Conservation (phyloP, 1,140 invertebrate genomes). For the Ectropis grisescens region DNA sequence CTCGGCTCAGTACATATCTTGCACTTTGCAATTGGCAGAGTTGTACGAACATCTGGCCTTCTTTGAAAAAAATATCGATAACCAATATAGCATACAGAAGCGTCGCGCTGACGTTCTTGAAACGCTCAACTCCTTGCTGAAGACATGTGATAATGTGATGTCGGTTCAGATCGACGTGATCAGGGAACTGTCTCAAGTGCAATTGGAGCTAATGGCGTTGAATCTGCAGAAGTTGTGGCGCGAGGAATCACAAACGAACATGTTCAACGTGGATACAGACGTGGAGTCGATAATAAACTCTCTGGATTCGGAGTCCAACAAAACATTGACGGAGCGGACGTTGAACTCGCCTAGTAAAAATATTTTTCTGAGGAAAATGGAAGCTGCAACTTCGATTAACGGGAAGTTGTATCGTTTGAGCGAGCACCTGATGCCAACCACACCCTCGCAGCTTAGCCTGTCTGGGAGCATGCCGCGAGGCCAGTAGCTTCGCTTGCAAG, state of each 20-base stretch:
- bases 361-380: conserved; percentile 53
- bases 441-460: conserved; percentile 41
- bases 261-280: conserved; percentile 40
- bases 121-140: conserved; percentile 62
- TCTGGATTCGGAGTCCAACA: conserved; percentile 45
- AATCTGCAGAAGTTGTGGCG: conserved; percentile 68
- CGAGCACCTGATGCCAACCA: conserved; percentile 27
- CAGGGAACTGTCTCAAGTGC: conserved; percentile 63
- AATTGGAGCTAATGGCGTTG: conserved; percentile 71
- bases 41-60: conserved; percentile 77
- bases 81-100: conserved; percentile 80
- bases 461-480: too few relatives aligned
- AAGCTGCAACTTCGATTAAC: conserved; percentile 48
- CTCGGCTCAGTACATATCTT: conserved; percentile 78
- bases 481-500: too few relatives aligned
- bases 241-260: conserved; percentile 50
- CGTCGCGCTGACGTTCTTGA: conserved; percentile 76
- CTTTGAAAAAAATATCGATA: conserved; percentile 77
- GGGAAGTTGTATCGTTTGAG: conserved; percentile 45
- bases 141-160: conserved; percentile 50
- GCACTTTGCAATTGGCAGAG: conserved; percentile 77
- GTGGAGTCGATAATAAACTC: conserved; percentile 51
- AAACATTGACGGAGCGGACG: conserved; percentile 48
- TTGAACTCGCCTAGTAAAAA: conserved; percentile 47
- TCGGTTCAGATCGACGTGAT: conserved; percentile 58